These are phyloP conservation scores for Melitaea athalia DNA, from an alignment of 2,888 invertebrate genomes.

Conservation along the genomic window DNA sequence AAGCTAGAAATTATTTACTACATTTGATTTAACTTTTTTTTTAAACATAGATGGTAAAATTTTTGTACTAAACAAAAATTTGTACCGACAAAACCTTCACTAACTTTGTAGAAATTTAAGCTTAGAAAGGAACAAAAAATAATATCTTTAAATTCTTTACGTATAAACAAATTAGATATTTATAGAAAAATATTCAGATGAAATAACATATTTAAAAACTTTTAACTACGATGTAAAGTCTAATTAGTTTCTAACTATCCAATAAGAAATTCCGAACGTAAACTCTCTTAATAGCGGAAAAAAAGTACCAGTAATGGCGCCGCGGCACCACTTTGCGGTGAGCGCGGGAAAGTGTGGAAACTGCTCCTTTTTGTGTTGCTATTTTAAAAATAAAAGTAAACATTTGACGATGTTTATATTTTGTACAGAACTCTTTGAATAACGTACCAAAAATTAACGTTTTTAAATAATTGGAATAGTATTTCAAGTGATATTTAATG, in stretches of 20 bases:
- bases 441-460: too few species aligned
- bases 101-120: too few species aligned
- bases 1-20: too few species aligned
- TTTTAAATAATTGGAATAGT: too few species aligned
- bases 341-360: constrained; percentile 51
- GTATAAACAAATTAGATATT: not conserved
- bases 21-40: too few species aligned
- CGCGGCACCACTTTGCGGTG: constrained; percentile 52
- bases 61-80: too few species aligned
- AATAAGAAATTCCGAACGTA: constrained; percentile 48
- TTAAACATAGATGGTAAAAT: too few species aligned
- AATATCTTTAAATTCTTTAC: too few species aligned
- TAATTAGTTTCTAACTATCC: constrained; percentile 43
- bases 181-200: not conserved
- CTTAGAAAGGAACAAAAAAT: too few species aligned
- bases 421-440: too few species aligned
- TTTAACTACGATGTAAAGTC: constrained; percentile 26
- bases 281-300: constrained; percentile 52
- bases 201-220: constrained; percentile 14
- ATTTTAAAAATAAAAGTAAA: constrained; percentile 10
- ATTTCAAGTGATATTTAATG: too few species aligned
- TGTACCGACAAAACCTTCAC: too few species aligned
- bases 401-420: not conserved
- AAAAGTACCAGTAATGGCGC: constrained; percentile 49
- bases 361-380: constrained; percentile 12